A percentile compares a stretch with the other conserved stretches of the same genome.
phyloP scores from a whole-genome alignment of 2,888 invertebrate species.

The Fabriciana adippe region DNA sequence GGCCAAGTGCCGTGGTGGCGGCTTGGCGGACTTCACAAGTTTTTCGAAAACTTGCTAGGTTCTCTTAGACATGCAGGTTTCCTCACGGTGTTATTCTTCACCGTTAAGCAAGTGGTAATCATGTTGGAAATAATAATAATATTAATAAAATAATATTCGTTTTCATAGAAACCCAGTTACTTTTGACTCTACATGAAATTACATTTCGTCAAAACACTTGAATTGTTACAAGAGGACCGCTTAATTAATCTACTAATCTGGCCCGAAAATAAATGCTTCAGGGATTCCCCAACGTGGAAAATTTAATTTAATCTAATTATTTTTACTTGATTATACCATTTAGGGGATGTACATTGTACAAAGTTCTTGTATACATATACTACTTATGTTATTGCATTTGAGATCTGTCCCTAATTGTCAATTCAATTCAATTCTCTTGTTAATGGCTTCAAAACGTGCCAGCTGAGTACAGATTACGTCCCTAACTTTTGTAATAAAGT shows the following conservation, averaged over 20 bases:
- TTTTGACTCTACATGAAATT: slow-evolving; percentile 12
- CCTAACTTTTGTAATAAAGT: too few relatives aligned
- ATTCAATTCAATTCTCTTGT: too few relatives aligned
- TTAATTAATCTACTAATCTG: slow-evolving; percentile 42
- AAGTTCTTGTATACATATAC: background rate
- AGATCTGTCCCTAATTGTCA: background rate
- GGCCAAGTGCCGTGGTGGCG: too few relatives aligned
- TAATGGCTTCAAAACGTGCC: too few relatives aligned
- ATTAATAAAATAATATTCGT: background rate
- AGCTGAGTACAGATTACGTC: too few relatives aligned
- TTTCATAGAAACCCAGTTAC: background rate
- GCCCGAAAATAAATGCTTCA: slow-evolving; percentile 29
- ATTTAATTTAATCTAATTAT: slow-evolving; percentile 24
- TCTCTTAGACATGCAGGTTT: too few relatives aligned
- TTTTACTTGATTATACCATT: slow-evolving; percentile 20
- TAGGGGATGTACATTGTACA: background rate
- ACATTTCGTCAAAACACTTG: slow-evolving; percentile 30
- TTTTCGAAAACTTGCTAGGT: too few relatives aligned
- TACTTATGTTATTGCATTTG: too few relatives aligned
- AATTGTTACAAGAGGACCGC: slow-evolving; percentile 24
- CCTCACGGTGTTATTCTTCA: too few relatives aligned
- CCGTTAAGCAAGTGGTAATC: too few relatives aligned
- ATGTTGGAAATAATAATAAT: too few relatives aligned
- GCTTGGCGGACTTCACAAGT: too few relatives aligned
- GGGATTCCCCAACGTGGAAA: slow-evolving; percentile 12